Evolutionary conservation across 2,888 invertebrate genomes (phyloP).

Genomic region (Ctena decussata): DNA sequence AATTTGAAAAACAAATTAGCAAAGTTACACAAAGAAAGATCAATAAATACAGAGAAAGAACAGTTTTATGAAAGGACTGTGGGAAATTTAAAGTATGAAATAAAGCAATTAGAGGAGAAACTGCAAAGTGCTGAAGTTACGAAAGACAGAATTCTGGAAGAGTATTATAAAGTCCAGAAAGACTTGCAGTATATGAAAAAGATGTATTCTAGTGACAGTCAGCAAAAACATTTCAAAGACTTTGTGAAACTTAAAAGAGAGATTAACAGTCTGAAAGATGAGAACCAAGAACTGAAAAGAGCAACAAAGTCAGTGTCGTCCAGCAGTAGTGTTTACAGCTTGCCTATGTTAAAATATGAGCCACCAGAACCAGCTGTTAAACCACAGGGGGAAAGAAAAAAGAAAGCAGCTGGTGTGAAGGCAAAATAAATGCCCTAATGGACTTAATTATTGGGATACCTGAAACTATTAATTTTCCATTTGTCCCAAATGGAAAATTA

Average conservation of each 20-base stretch:
- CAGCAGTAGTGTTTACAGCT: constrained; percentile 36
- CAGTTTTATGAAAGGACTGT: constrained; percentile 68
- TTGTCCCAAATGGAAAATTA: too few species aligned
- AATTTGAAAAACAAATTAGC: constrained; percentile 71
- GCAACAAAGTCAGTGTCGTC: constrained; percentile 36
- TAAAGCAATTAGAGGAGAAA: constrained; percentile 65
- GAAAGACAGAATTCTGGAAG: constrained; percentile 71
- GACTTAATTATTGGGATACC: too few species aligned
- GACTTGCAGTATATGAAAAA: constrained; percentile 74
- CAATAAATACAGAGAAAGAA: constrained; percentile 71
- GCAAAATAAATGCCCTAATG: background rate
- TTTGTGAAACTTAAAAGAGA: constrained; percentile 83
- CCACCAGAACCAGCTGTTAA: constrained; percentile 34
- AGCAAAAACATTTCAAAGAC: constrained; percentile 80
- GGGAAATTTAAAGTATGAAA: constrained; percentile 70
- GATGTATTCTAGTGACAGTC: constrained; percentile 64
- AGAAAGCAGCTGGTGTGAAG: background rate
- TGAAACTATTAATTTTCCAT: too few species aligned
- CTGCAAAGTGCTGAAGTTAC: constrained; percentile 73
- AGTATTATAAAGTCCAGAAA: constrained; percentile 71
- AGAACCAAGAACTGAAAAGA: constrained; percentile 77
- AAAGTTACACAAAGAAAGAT: constrained; percentile 72
- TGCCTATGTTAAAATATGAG: constrained; percentile 66
- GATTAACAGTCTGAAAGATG: constrained; percentile 74
- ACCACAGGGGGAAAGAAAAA: constrained; percentile 35